Percentiles rank a stretch among this genome's conserved stretches.
Conservation (phyloP, 2,113 vertebrate genomes). For the Mesembrinibis cayennensis region DNA sequence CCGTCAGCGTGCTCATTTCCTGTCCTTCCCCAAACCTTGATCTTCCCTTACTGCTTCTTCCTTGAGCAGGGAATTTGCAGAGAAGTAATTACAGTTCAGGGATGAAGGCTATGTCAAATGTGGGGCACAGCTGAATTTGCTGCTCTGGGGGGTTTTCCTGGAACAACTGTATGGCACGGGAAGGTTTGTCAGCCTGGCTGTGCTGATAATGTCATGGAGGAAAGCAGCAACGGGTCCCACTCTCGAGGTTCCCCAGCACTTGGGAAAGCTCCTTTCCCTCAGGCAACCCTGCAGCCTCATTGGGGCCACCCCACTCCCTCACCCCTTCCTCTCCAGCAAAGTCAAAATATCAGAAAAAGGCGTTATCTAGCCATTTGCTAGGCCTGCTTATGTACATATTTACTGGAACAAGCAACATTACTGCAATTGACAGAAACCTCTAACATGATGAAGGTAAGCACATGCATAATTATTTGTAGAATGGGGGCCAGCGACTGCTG, state of each 20-base stretch:
- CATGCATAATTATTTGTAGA: fast-evolving
- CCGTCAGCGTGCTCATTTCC: not conserved
- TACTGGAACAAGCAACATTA: not conserved
- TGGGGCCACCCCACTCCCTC: not conserved
- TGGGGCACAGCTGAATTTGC: not conserved
- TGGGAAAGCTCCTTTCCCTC: not conserved
- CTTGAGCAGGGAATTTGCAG: not conserved
- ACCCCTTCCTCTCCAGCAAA: not conserved
- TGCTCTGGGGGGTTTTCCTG: fast-evolving
- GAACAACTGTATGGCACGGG: fast-evolving
- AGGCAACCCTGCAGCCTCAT: not conserved
- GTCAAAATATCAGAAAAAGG: not conserved
- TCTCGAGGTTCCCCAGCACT: not conserved
- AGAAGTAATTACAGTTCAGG: not conserved
- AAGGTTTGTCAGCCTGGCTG: not conserved
- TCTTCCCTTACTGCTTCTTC: not conserved
- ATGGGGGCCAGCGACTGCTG: fast-evolving
- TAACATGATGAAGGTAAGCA: fast-evolving
- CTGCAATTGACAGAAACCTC: not conserved
- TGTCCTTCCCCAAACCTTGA: not conserved
- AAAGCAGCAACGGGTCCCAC: not conserved
- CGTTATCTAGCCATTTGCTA: not conserved
- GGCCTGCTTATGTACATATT: not conserved
- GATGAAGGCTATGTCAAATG: not conserved
- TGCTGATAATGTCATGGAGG: not conserved